phyloP scores from a whole-genome alignment of 2,888 invertebrate genomes.

The Siphlonurus alternatus region DNA sequence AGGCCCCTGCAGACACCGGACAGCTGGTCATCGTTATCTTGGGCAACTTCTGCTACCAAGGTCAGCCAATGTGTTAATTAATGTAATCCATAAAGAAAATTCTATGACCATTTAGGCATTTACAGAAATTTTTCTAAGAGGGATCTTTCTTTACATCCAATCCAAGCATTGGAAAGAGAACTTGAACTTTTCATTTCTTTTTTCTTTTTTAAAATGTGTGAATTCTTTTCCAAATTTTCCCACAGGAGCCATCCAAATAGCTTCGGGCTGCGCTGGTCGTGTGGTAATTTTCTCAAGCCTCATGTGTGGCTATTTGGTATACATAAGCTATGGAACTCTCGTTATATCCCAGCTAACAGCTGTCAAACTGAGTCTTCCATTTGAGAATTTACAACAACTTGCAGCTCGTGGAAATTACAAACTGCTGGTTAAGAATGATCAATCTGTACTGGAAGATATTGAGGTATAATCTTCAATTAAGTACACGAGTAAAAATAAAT shows the following conservation, averaged over 20 bases:
- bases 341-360: not conserved
- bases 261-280: not conserved
- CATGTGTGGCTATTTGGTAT: not conserved
- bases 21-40: not conserved
- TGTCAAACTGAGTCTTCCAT: not conserved
- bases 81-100: not conserved
- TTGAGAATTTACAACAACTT: not conserved
- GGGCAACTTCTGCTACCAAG: not conserved
- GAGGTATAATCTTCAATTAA: not conserved
- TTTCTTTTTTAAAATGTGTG: not conserved
- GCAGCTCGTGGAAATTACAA: not conserved
- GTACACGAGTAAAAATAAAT: not conserved
- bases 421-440: not conserved
- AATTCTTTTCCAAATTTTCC: not conserved
- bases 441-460: not conserved
- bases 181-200: not conserved
- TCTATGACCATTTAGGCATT: too few species aligned
- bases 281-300: not conserved
- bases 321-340: not conserved
- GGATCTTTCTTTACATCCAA: not conserved
- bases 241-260: not conserved
- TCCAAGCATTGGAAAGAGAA: not conserved
- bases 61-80: not conserved
- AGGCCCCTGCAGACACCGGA: not conserved
- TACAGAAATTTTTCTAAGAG: too few species aligned